These are phyloP conservation scores for Rhabdornis inornatus DNA, from an alignment of 2,113 vertebrate species.

Conservation along the genomic window DNA sequence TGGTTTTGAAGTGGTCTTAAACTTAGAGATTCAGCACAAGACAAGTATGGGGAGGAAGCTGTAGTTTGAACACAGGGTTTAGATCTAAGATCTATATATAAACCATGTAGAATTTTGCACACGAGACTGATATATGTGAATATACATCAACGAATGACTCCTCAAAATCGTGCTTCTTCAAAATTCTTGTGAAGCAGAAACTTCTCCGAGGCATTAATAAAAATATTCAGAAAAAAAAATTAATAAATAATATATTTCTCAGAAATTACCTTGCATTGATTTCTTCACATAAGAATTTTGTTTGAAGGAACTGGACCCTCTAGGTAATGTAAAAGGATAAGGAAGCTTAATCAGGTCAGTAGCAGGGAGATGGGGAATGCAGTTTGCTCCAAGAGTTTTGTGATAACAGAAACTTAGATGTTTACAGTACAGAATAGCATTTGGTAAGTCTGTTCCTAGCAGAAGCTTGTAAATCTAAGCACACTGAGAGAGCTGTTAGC, in stretches of 20 bases:
- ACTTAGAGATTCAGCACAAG: neutral
- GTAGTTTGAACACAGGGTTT: neutral
- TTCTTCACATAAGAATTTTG: neutral
- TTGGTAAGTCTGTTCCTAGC: conserved; percentile 11
- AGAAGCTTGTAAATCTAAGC: conserved; percentile 15
- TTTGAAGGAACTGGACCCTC: neutral
- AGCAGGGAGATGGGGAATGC: neutral
- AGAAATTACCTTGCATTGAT: neutral
- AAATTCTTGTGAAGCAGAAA: neutral
- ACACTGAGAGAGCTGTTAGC: neutral
- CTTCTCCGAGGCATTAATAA: neutral
- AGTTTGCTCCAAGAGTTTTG: neutral
- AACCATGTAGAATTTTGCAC: neutral
- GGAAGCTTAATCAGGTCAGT: neutral
- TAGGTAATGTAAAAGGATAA: neutral
- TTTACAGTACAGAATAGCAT: neutral
- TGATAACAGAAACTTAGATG: neutral
- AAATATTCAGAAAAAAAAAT: neutral
- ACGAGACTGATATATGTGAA: neutral
- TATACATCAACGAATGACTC: neutral
- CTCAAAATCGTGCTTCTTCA: neutral
- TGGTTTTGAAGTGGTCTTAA: neutral
- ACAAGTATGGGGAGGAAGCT: neutral
- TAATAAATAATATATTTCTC: neutral
- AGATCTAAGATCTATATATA: neutral